Conservation (phyloP, 2,888 invertebrate species). For the Drosophila flavopinicola region DNA sequence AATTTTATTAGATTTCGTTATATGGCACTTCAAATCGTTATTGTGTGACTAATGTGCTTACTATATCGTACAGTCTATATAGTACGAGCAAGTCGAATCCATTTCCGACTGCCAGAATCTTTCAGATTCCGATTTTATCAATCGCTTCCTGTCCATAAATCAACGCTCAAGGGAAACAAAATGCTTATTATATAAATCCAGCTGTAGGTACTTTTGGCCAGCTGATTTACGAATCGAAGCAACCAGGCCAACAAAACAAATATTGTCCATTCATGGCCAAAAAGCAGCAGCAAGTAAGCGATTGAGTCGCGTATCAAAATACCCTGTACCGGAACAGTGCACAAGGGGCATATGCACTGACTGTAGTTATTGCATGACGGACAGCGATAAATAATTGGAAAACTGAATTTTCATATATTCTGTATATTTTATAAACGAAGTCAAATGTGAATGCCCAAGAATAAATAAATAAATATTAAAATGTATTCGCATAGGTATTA, state of each 20-base stretch:
- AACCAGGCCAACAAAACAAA: conserved; percentile 53
- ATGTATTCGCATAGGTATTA: too few relatives aligned
- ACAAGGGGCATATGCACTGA: conserved; percentile 1
- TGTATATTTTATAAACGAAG: too few relatives aligned
- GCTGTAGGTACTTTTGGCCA: conserved; percentile 27
- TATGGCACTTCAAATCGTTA: too few relatives aligned
- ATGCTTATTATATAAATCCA: not conserved
- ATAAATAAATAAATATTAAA: too few relatives aligned
- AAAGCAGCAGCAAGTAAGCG: conserved; percentile 18
- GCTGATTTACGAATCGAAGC: conserved; percentile 37
- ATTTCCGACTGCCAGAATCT: not conserved
- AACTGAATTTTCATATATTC: too few relatives aligned
- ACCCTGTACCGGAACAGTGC: conserved; percentile 1
- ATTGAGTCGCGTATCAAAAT: conserved; percentile 29
- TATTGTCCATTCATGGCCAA: conserved; percentile 56
- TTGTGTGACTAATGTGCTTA: too few relatives aligned
- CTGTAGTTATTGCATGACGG: too few relatives aligned
- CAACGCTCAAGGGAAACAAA: conserved; percentile 3
- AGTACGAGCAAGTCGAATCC: too few relatives aligned
- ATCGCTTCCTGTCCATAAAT: conserved; percentile 28
- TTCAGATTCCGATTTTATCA: not conserved
- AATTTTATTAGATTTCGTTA: too few relatives aligned
- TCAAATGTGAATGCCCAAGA: too few relatives aligned
- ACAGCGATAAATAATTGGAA: not conserved
- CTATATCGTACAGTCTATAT: too few relatives aligned